phyloP scores from a whole-genome alignment of 2,888 invertebrate genomes.

The Orgyia antiqua region DNA sequence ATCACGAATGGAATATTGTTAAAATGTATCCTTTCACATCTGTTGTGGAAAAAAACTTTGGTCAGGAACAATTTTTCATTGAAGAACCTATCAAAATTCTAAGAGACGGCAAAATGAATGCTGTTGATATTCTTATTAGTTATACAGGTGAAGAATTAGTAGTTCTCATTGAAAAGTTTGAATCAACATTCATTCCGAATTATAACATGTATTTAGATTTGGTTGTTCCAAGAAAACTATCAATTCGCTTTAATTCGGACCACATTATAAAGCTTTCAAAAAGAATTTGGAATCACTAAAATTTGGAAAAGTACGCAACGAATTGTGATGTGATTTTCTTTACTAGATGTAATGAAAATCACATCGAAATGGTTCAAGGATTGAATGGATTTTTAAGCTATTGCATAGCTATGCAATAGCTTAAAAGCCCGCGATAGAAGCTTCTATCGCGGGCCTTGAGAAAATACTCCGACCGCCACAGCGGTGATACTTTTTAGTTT shows the following conservation, averaged over 20 bases:
- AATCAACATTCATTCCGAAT: neutral
- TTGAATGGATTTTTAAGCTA: too few relatives aligned
- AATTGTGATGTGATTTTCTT: too few relatives aligned
- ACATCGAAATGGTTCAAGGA: too few relatives aligned
- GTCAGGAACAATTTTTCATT: conserved; percentile 11
- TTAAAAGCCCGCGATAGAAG: too few relatives aligned
- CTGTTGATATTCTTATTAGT: conserved; percentile 8
- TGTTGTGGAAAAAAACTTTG: conserved; percentile 10
- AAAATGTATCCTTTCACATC: conserved; percentile 11
- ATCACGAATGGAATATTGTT: conserved; percentile 1
- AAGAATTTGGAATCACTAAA: conserved; percentile 5
- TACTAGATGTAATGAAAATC: too few relatives aligned
- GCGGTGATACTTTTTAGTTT: too few relatives aligned
- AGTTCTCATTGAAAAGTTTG: conserved; percentile 5
- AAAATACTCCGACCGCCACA: too few relatives aligned
- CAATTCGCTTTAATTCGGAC: conserved; percentile 4
- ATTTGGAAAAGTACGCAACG: too few relatives aligned
- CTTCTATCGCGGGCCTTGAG: too few relatives aligned
- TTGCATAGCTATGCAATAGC: too few relatives aligned
- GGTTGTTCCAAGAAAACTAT: conserved; percentile 10
- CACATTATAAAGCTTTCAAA: conserved; percentile 5
- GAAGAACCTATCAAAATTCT: conserved; percentile 2
- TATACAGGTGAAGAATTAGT: conserved; percentile 41
- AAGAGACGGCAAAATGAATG: conserved; percentile 4
- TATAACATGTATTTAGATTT: conserved; percentile 9